These are phyloP conservation scores for Notothenia coriiceps DNA, from an alignment of 2,113 vertebrate species.

Conservation along the genomic window DNA sequence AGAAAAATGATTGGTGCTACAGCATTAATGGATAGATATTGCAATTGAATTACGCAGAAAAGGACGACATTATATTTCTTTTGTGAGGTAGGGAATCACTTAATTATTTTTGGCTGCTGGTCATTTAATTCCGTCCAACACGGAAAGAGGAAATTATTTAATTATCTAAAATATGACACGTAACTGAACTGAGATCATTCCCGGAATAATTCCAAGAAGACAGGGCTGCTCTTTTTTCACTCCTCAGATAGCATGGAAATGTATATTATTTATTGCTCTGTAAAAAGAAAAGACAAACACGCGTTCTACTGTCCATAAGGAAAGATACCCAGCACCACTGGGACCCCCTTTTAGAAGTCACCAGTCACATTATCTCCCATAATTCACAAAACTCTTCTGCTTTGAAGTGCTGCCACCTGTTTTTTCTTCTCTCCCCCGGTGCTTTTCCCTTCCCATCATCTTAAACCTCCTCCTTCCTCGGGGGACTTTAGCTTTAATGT, in stretches of 20 bases:
- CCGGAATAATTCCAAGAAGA: conserved; percentile 60
- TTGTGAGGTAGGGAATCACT: conserved; percentile 63
- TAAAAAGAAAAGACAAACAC: conserved; percentile 15
- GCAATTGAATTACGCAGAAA: conserved; percentile 57
- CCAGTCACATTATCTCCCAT: conserved; percentile 69
- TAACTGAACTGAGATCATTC: conserved; percentile 65
- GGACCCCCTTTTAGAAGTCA: conserved; percentile 59
- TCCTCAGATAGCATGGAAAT: conserved; percentile 45
- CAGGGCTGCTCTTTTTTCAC: conserved; percentile 28
- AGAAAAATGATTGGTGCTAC: conserved; percentile 29
- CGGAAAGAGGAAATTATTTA: conserved; percentile 57
- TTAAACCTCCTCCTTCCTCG: conserved; percentile 53
- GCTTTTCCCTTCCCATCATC: conserved; percentile 29
- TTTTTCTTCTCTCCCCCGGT: conserved; percentile 36
- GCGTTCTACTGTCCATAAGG: conserved; percentile 58
- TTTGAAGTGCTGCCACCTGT: conserved; percentile 76
- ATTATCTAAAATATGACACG: conserved; percentile 60
- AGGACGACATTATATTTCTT: conserved; percentile 59
- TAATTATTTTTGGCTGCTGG: conserved; percentile 65
- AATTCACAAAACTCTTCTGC: conserved; percentile 68
- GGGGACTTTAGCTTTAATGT: conserved; percentile 69
- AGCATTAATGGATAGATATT: conserved; percentile 59
- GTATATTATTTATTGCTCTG: conserved; percentile 62
- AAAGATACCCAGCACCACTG: conserved; percentile 64
- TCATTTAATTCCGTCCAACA: conserved; percentile 59